Base-by-base conservation (phyloP, 2,888 invertebrate species). In the Athalia circularis region DNA sequence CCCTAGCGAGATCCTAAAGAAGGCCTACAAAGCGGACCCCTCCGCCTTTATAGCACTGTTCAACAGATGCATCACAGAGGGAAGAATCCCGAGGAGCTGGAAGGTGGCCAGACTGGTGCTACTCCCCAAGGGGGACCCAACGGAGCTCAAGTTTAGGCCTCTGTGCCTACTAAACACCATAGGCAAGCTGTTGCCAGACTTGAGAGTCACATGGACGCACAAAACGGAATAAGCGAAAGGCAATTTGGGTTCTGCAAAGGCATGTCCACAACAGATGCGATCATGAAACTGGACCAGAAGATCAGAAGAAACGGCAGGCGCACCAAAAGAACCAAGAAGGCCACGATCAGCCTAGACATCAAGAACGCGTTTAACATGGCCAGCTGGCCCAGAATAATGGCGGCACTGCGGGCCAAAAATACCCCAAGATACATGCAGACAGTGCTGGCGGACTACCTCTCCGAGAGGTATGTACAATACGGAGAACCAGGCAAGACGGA, bases 301-400 rank as follows among this genome's bases (percentile, higher is more conserved):
- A 77, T 72, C 13, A 80, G 79, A 4, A 76, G 76, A 50, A 68
- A 72, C 2, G 29, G 29, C 29, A 29, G 29, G 29, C 29, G 2
- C 29, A 29, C 29, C 29, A 29, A 29, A 29, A 29, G 29, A 29
- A 29, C 29, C 29, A 29, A 29, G 29, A 29, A 29, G 29, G 8
- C 74, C 52, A 72, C 80, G 59, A 79, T 59, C 1, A 57, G 75
- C 1, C 59, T 83, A 0, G 81, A 81, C 45, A 79, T 83, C 52
- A 80, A 67, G n/a, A 83, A 82, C 15, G 84, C 82, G 9, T 83
- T 83, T 65, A 82, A 85, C 48, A 81, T 81, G 13, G 83, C 81
- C 7, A 80, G 79, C 29, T 82, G 83, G 82, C 61, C 52, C 80
- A 80, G 65, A 11, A 82, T 75, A 48, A 62, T 6, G 82, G 81